Base-by-base conservation (phyloP, 1,140 invertebrate species). In the Pectinophora gossypiella region DNA sequence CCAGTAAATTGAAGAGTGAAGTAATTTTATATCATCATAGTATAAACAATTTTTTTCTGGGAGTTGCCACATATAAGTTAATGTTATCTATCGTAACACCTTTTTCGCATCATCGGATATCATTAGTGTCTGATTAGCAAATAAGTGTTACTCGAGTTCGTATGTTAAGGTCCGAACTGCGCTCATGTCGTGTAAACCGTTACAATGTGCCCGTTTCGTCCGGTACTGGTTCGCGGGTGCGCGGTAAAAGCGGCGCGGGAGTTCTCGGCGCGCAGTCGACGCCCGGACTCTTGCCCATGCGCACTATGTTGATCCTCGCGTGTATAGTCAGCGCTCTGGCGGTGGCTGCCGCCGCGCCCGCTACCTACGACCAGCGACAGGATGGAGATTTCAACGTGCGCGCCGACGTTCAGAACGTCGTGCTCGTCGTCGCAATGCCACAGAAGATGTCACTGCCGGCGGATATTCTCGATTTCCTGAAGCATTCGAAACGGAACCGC, bases 311-410 rank as follows among this genome's bases (percentile, higher is more conserved):
- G 42, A 45, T 63, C 36, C 46, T 79, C 32, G 57, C 59, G 19
- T 64, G 59, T 19, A 46, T 68, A 20, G 15, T 79, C 23, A 70
- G 68, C 16, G 49, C 53, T 80, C 19, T 79, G 22, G 72, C 70
- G 18, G 53, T 54, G 80, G 94, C 94, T 75, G 92, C 93, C 79
- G 91, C 88, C 89, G 95, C 94, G 80, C 91, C 91, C 51, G 91
- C 90, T 10, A 83, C 79, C 43, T 90, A 90, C 66, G 90, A 92
- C 66, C 90, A 91, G 68, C 75, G 90, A 0, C 91, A 92, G 68
- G 90, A 91, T 20, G 91, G 91, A n/a, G 89, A 91, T 4, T 84
- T 88, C 54, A 93, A 93, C 64, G 83, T 92, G 1, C 87, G 89
- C 9, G 91, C 91, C 1, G 91, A 93, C 76, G 77, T 93, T 7